Evolutionary conservation across 2,797 vertebrate genomes (phyloP).

Genomic region (Ctenosaura bakeri): DNA sequence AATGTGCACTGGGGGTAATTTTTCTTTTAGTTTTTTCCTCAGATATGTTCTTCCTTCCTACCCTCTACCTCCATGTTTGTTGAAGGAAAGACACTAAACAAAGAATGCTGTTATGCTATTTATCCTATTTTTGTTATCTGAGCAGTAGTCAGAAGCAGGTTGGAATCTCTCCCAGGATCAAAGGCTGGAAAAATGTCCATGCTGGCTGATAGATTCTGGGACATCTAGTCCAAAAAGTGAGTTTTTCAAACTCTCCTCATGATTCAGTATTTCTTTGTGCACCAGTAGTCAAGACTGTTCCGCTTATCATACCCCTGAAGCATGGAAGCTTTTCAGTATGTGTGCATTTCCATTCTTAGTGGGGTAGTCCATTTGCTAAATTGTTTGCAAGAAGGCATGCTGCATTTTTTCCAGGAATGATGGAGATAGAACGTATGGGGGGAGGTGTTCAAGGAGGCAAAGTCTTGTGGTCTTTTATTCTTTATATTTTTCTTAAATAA

Average conservation of each 20-base stretch:
- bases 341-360: slow-evolving; percentile 8
- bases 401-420: neutral
- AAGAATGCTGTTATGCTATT: neutral
- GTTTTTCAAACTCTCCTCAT: neutral
- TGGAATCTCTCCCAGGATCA: neutral
- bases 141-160: neutral
- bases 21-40: neutral
- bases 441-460: too few species aligned
- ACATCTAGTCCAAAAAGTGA: too few species aligned
- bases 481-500: neutral
- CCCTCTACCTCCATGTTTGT: neutral
- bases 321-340: neutral
- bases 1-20: neutral
- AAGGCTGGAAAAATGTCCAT: too few species aligned
- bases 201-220: too few species aligned
- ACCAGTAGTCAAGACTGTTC: neutral
- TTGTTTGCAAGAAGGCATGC: neutral
- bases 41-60: neutral
- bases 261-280: neutral
- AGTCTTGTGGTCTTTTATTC: neutral
- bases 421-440: neutral
- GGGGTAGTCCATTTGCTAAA: neutral
- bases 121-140: neutral
- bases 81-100: neutral
- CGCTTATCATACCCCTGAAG: too few species aligned